Evolutionary conservation across 1,140 invertebrate genomes (phyloP), one percentile per base, ranked within the genome.

Genomic region (Drosophila nikananu): DNA sequence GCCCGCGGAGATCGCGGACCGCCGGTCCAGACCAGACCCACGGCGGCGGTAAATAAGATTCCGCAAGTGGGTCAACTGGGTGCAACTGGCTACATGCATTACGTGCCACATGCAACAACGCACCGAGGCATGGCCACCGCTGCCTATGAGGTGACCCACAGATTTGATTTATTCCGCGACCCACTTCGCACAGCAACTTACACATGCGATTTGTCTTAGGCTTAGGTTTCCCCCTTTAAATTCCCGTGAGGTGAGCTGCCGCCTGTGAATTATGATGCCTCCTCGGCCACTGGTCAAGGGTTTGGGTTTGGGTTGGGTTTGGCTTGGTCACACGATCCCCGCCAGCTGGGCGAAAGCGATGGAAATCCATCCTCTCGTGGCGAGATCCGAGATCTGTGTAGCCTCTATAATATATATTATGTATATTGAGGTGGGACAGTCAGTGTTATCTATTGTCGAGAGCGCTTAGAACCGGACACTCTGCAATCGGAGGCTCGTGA

Each of bases 401-500:
- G 30, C 48, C 21, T 66, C 63, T 61, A 77, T 59, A 37, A 44
- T 13, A 44, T 42, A 39, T 12, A 44, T 13, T 32, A 35, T 35
- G 12, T n/a, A n/a, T 5, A 75, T 72, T 57, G 65, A 57, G 48
- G 39, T 17, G n/a, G 19, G n/a, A 46, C 52, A 23, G 7, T 2
- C 17, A 17, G 57, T 52, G 51, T 71, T 78, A 78, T 78, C 76
- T 78, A 67, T 46, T 68, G 51, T 41, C 39, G 55, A 64, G 46
- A 64, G 44, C 67, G 55, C 73, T 74, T 71, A 49, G 63, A 83
- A 83, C 70, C 61, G 75, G 75, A 78, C 80, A 83, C 75, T 52
- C 60, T 77, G 83, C 80, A 77, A 87, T 87, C 64, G 80, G 83
- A 87, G 84, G 81, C 77, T 51, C 83, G 83, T 87, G 83, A 87